These are phyloP conservation scores for Micoletzkya japonica DNA, from an alignment of 2,888 invertebrate genomes.

Conservation along the genomic window DNA sequence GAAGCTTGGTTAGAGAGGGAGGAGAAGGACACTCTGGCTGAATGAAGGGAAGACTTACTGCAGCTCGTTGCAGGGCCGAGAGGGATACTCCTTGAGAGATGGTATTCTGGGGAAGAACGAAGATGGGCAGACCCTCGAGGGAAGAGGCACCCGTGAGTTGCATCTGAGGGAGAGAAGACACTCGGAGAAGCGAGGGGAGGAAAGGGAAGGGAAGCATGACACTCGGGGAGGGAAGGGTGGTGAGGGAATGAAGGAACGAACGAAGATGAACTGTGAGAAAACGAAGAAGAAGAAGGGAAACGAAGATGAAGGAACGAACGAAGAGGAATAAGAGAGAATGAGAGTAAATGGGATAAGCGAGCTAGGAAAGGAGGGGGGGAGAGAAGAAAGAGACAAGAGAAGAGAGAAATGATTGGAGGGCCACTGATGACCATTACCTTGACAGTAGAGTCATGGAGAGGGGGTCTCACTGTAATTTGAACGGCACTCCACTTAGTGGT, in stretches of 20 bases:
- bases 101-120: constrained; percentile 38
- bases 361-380: not conserved
- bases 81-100: constrained; percentile 33
- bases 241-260: not conserved
- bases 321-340: constrained; percentile 25
- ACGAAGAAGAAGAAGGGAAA: not conserved
- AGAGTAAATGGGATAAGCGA: not conserved
- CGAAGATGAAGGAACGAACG: constrained; percentile 10
- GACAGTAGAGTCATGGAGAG: no score
- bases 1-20: no score
- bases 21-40: not conserved
- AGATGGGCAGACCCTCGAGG: constrained; percentile 45
- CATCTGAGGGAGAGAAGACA: not conserved
- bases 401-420: no score
- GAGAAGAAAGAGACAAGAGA: not conserved
- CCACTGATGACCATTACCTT: no score
- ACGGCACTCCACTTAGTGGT: no score
- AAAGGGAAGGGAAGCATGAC: not conserved
- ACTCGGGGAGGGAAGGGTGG: not conserved
- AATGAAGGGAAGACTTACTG: constrained; percentile 26
- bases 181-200: not conserved
- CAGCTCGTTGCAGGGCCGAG: constrained; percentile 40
- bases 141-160: constrained; percentile 28
- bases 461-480: no score
- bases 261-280: not conserved